Conservation (phyloP, 2,113 vertebrate genomes). For the Ranitomeya variabilis region DNA sequence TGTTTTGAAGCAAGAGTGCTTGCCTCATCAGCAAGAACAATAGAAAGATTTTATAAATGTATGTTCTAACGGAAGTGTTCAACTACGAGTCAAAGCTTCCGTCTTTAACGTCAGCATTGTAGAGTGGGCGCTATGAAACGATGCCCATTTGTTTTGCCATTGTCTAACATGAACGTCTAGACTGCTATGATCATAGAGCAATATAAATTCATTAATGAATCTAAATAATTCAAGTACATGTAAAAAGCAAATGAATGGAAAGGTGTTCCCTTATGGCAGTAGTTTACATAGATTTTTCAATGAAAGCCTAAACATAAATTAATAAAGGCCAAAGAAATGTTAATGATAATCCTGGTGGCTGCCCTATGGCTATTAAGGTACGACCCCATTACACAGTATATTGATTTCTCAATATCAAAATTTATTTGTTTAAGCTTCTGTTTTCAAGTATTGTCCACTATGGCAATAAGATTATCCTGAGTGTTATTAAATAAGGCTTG, state of each 20-base stretch:
- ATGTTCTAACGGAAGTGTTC: neutral
- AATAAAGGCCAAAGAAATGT: conserved; percentile 65
- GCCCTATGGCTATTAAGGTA: conserved; percentile 67
- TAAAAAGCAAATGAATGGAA: conserved; percentile 64
- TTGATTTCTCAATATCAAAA: conserved; percentile 63
- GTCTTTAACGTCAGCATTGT: neutral
- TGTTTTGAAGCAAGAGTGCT: neutral
- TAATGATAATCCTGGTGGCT: conserved; percentile 64
- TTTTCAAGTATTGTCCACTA: conserved; percentile 56
- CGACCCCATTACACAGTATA: conserved; percentile 64
- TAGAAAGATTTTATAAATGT: neutral
- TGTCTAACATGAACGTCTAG: conserved; percentile 46
- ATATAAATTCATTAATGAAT: conserved; percentile 70
- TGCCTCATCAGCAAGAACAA: neutral
- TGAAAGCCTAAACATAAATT: conserved; percentile 69
- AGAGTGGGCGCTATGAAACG: conserved; percentile 9
- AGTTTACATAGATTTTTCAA: conserved; percentile 67
- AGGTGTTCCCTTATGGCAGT: conserved; percentile 67
- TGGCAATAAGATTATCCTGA: conserved; percentile 43
- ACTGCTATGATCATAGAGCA: conserved; percentile 60
- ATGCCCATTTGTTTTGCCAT: conserved; percentile 40
- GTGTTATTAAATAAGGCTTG: conserved; percentile 5
- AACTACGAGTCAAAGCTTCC: neutral
- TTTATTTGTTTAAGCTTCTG: conserved; percentile 68
- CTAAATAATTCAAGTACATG: conserved; percentile 71